Base-by-base conservation (phyloP, 2,888 invertebrate genomes). In the Coelinius sp. region DNA sequence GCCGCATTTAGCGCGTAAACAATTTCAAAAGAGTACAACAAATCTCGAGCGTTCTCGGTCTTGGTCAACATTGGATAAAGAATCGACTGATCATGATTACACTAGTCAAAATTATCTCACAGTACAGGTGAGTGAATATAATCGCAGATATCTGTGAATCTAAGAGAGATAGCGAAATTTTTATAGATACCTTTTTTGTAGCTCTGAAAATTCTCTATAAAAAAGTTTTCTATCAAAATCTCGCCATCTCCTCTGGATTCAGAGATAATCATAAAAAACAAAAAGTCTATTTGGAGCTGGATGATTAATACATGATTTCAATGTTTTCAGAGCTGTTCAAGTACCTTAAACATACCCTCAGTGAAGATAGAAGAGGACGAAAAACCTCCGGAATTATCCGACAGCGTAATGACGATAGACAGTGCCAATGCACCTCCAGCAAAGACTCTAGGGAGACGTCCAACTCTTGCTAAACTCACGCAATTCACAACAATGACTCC, bases 401-500 rank as follows among this genome's bases (percentile, higher is more conserved):
- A 84, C 0, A 86, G 85, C 59, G 78, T 85, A 8, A 79, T 84
- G 17, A 86, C 86, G 25, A 80, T 87, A 31, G 85, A 86, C 67
- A 76, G 71, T 74, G 64, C 73, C 6, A 70, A 76, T 22, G 86
- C 75, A n/a, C 79, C 83, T 20, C 78, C 82, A 20, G 72, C 73
- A 20, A 88, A 84, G 73, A 75, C 81, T 2, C 84, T 83, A 67
- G 78, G 83, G 22, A 78, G 86, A 71, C 83, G 88, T 52, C 81
- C 84, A 64, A 85, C 86, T 27, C 78, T 84, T 17, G 81, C 85
- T 4, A 82, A 86, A 69, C 77, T 87, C 53, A n/a, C n/a, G n/a
- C n/a, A n/a, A n/a, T n/a, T 87, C 52, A 94, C 95, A 62, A 94
- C 94, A 12, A 94, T 95, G 92, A 95, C 95, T 1, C 95, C 96